Conservation (phyloP, 2,797 vertebrate genomes). For the Hydrophis major region DNA sequence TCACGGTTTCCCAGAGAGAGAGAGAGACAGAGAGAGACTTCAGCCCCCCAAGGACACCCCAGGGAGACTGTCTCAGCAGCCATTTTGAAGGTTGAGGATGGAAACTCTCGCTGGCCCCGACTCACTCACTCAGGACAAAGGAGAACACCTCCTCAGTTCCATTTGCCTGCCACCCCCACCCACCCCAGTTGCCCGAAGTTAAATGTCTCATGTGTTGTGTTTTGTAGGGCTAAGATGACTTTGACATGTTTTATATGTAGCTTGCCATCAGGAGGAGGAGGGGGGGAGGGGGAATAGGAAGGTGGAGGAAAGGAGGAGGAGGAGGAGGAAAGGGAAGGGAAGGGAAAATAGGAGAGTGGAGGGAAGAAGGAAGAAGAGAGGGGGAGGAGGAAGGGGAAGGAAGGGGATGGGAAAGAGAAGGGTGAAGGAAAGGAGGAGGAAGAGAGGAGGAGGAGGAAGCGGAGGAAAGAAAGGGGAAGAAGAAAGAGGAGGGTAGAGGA, state of each 20-base stretch:
- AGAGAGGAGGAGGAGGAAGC: too few species aligned
- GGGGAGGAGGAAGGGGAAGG: too few species aligned
- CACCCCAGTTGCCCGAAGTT: background rate
- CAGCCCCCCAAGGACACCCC: background rate
- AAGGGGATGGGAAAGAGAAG: too few species aligned
- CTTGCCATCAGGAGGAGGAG: background rate
- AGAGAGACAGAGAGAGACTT: background rate
- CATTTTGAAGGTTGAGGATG: background rate
- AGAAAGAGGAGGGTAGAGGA: fast-evolving
- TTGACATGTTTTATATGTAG: background rate
- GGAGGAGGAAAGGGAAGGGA: fast-evolving
- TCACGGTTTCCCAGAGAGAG: fast-evolving
- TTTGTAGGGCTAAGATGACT: background rate
- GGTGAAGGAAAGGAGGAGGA: too few species aligned
- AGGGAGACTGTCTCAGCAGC: background rate
- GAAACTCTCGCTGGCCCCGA: background rate
- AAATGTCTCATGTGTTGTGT: background rate
- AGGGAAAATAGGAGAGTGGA: too few species aligned
- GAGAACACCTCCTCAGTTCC: background rate
- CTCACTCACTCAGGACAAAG: background rate
- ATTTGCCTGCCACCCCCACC: too few species aligned
- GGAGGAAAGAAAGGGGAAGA: fast-evolving
- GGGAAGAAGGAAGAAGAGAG: too few species aligned
- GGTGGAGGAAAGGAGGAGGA: background rate
- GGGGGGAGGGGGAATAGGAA: background rate